Evolutionary conservation across 2,888 invertebrate genomes (phyloP), one percentile per base, ranked within the genome.

Genomic region (Phragmatobia fuliginosa): DNA sequence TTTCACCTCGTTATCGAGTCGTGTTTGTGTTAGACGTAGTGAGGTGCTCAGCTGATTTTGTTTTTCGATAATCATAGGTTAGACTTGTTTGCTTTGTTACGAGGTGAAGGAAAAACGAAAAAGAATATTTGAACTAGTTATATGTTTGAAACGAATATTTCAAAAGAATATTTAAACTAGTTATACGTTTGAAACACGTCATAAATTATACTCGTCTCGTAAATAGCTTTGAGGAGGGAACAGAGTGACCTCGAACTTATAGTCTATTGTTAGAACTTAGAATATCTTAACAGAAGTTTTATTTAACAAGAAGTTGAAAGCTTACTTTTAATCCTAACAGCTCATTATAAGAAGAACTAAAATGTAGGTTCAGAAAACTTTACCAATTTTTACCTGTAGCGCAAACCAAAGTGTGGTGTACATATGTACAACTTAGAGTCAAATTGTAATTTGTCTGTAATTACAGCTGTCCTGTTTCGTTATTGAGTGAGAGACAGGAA

Each of bases 1-100:
- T 94, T 95, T 95, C 94, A 94, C 94, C 95, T 95, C 94, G 95
- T 95, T 95, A 95, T 94, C 94, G 92, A 90, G 92, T 91, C 93
- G 94, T 94, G 95, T 95, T 95, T 95, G 94, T 92, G 94, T 94
- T 94, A 92, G 94, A 88, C 65, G 59, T 90, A 92, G 94, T 87
- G 94, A 83, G 88, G 91, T 79, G 85, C 79, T 63, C 18, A 70
- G 69, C 71, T 38, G 59, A 56, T 66, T 68, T 71, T 73, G 56
- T 65, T 67, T 76, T 72, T 81, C 85, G 84, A 87, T 87, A 81
- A 86, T 87, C 85, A 87, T 89, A 85, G 78, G 79, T 82, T 81
- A 80, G 82, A 88, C 88, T 90, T 63, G 45, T 65, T 65, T 89
- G 63, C 67, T 73, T 74, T 73, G 61, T 41, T 71, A 16, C 11